These are phyloP conservation scores for Abrostola triplasia DNA, from an alignment of 2,888 invertebrate genomes.

Conservation along the genomic window DNA sequence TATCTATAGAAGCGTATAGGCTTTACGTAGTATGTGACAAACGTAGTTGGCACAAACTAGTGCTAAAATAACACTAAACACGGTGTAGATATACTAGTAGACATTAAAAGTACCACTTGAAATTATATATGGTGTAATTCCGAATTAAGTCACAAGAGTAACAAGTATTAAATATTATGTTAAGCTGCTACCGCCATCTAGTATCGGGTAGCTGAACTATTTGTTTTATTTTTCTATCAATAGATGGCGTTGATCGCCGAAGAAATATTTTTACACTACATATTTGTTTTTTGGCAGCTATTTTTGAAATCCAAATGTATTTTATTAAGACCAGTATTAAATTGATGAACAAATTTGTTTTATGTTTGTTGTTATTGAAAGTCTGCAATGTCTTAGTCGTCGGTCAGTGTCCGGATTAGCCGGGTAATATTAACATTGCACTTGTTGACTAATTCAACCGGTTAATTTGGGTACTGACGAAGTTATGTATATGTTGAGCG, in stretches of 20 bases:
- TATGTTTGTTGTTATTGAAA: conserved; percentile 41
- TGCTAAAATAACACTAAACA: conserved; percentile 43
- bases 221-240: conserved; percentile 43
- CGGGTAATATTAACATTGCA: conserved; percentile 32
- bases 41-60: conserved; percentile 48
- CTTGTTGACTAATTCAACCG: conserved; percentile 45
- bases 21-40: conserved; percentile 46
- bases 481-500: conserved; percentile 27
- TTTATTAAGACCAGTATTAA: conserved; percentile 52
- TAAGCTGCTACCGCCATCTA: conserved; percentile 31
- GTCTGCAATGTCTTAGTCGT: conserved; percentile 39
- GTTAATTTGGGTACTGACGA: conserved; percentile 19
- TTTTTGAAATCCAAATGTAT: conserved; percentile 39
- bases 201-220: conserved; percentile 33
- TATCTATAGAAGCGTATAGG: conserved; percentile 40
- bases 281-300: conserved; percentile 48
- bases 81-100: conserved; percentile 39
- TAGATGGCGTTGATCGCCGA: conserved; percentile 46
- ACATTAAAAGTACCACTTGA: conserved; percentile 39
- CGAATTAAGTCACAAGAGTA: conserved; percentile 52
- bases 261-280: conserved; percentile 48
- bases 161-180: conserved; percentile 27
- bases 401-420: conserved; percentile 24
- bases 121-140: conserved; percentile 33
- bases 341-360: conserved; percentile 50